Conservation (phyloP, 2,888 invertebrate species). For the Ichneumoninae sp. region DNA sequence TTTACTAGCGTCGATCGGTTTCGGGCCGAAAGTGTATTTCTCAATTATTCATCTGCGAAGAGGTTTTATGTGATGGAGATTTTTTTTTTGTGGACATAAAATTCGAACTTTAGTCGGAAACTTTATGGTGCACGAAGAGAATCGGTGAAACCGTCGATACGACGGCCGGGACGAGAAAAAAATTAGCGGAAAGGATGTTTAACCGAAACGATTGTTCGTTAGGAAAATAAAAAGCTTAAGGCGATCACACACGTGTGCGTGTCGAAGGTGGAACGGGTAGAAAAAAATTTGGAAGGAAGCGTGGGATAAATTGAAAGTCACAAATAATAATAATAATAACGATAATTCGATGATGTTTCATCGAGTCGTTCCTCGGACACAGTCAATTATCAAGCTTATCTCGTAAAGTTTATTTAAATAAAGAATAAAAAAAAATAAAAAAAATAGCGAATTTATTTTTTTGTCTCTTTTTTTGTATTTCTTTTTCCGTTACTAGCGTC, state of each 20-base stretch:
- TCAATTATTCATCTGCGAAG: no score
- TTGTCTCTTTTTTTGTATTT: neutral
- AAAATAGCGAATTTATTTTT: neutral
- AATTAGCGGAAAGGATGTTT: conserved; percentile 20
- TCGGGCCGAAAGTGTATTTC: neutral
- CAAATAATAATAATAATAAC: no score
- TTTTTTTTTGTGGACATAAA: neutral
- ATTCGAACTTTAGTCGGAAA: neutral
- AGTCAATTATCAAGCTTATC: no score
- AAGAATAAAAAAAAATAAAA: no score
- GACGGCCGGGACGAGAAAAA: neutral
- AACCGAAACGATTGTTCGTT: neutral
- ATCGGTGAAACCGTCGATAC: conserved; percentile 2
- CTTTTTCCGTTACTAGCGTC: neutral
- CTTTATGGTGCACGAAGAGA: neutral
- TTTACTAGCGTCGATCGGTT: neutral
- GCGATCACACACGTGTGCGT: neutral
- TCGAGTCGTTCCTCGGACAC: no score
- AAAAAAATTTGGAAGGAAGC: no score
- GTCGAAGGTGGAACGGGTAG: no score
- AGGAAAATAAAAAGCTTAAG: neutral
- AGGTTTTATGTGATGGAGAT: neutral
- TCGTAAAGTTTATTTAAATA: no score
- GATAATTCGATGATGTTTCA: no score
- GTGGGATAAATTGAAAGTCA: no score